These are phyloP conservation scores for Bilobella aurantiaca DNA, from an alignment of 1,140 invertebrate genomes.

Conservation along the genomic window DNA sequence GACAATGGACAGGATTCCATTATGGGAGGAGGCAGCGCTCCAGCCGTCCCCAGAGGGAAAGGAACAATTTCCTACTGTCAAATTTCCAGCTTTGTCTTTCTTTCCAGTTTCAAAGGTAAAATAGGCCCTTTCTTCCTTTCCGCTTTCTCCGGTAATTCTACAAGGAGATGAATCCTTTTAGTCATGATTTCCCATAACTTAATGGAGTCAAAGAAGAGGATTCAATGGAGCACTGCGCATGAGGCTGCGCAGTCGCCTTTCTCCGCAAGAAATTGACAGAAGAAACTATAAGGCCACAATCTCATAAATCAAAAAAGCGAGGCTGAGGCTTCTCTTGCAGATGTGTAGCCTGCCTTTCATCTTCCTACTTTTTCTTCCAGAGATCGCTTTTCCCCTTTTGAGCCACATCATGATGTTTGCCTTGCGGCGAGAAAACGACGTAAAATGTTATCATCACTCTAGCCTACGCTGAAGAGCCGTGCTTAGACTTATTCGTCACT, in stretches of 20 bases:
- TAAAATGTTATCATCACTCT: neutral
- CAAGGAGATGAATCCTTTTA: neutral
- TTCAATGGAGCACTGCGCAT: too few relatives aligned
- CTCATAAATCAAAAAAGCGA: too few relatives aligned
- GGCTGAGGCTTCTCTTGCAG: too few relatives aligned
- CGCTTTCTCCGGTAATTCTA: neutral
- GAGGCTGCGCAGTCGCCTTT: too few relatives aligned
- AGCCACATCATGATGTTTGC: neutral
- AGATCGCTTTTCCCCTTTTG: neutral
- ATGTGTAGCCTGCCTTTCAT: too few relatives aligned
- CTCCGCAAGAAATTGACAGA: too few relatives aligned
- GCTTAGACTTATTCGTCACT: neutral
- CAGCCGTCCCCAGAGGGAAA: neutral
- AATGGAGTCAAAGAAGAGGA: too few relatives aligned
- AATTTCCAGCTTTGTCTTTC: neutral
- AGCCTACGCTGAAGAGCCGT: neutral
- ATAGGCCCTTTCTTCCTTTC: neutral
- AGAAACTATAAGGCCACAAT: too few relatives aligned
- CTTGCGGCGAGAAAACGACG: neutral
- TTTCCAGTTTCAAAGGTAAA: neutral
- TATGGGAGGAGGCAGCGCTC: neutral
- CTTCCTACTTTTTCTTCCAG: neutral
- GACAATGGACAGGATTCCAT: neutral
- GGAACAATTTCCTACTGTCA: constrained; percentile 6
- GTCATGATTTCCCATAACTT: neutral